Percentiles rank a stretch among this genome's conserved stretches.
phyloP scores from a whole-genome alignment of 1,140 invertebrate species.

The Pogonomyrmex barbatus region DNA sequence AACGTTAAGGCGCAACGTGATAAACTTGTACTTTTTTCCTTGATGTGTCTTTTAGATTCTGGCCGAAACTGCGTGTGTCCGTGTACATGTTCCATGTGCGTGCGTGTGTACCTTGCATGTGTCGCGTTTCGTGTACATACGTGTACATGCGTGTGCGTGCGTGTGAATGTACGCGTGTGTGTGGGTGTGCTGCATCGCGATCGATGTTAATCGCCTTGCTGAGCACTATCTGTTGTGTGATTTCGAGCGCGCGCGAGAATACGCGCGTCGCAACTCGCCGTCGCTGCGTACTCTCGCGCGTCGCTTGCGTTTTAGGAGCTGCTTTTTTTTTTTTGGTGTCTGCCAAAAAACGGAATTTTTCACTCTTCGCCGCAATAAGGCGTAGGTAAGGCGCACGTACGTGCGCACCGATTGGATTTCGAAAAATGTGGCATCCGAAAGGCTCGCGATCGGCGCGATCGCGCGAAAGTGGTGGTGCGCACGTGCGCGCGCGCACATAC shows the following conservation, averaged over 20 bases:
- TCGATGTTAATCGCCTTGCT: constrained; percentile 70
- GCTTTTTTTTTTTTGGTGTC: constrained; percentile 75
- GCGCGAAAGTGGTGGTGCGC: neutral
- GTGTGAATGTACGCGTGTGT: constrained; percentile 71
- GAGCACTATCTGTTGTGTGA: constrained; percentile 74
- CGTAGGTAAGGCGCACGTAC: constrained; percentile 14
- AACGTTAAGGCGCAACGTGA: constrained; percentile 85
- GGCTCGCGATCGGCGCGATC: neutral
- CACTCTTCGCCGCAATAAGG: constrained; percentile 61
- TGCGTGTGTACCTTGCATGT: constrained; percentile 50
- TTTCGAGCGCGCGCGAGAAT: constrained; percentile 1
- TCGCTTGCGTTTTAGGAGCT: constrained; percentile 60
- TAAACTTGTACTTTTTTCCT: constrained; percentile 85
- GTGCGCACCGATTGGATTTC: neutral
- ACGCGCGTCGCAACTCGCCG: constrained; percentile 6
- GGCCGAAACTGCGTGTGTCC: constrained; percentile 82
- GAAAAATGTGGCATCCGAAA: neutral
- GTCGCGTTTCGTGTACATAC: constrained; percentile 31
- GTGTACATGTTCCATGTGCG: constrained; percentile 65
- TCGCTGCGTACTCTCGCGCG: constrained; percentile 38
- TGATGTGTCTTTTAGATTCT: constrained; percentile 85
- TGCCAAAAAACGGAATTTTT: constrained; percentile 83
- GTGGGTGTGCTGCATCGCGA: constrained; percentile 75
- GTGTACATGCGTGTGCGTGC: constrained; percentile 9
- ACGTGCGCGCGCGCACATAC: constrained; percentile 10